Evolutionary conservation across 1,140 invertebrate genomes (phyloP), one percentile per base, ranked within the genome.

Genomic region (Drosophila setifemur): DNA sequence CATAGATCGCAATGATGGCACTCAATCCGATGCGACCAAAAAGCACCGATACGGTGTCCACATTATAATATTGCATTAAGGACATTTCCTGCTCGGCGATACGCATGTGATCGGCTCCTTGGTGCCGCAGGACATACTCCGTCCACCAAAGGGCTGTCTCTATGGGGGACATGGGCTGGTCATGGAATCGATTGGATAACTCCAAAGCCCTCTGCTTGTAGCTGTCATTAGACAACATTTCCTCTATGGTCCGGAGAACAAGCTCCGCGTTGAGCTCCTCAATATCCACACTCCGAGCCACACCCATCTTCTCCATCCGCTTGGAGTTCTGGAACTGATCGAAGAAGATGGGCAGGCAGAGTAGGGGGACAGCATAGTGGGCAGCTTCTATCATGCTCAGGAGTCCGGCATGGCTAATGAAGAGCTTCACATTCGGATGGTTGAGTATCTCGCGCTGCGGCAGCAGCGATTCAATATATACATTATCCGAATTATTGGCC

Each of bases 131-230:
- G 71, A 93, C 91, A 60, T 94, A 94, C 70, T 94, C 93, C 0
- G 92, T 91, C 93, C 93, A 94, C 88, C 92, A 94, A 11, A 93
- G 81, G 0, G 93, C 92, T 0, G 91, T 92, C 6, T 93, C 92
- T 29, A 93, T 61, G 0, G 93, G 90, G 2, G 88, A 79, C 66
- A 92, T 73, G 0, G 93, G 93, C 29, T 92, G 89, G 72, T 94
- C 93, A 25, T 78, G 90, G 49, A 93, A 93, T 14, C 91, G 71
- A 19, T 50, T 63, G 0, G 93, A 92, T 7, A 93, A 57, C 77
- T 90, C 18, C 1, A 45, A 16, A 0, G 53, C 57, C 29, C 54
- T 81, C 8, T 18, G 7, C 2, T 28, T 12, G 43, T 81, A 86
- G 0, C n/a, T 33, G 2, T 52, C 39, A 18, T 74, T 77, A 0